These are phyloP conservation scores for Drosophila differens DNA, from an alignment of 2,888 invertebrate genomes.

Conservation along the genomic window DNA sequence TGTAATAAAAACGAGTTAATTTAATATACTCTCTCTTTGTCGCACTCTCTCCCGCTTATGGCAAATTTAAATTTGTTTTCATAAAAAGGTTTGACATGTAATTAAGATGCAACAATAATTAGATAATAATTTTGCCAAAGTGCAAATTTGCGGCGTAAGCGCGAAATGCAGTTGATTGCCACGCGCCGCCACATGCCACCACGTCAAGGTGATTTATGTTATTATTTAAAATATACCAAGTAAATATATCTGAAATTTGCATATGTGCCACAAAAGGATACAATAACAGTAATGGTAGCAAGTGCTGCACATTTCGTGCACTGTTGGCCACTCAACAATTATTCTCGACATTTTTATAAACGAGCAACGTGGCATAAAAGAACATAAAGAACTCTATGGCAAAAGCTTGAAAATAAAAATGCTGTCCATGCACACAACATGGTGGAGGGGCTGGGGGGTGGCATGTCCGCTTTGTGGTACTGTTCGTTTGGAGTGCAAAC, in stretches of 20 bases:
- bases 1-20: constrained; percentile 5
- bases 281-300: constrained; percentile 17
- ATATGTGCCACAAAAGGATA: constrained; percentile 27
- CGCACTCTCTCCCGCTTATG: not conserved
- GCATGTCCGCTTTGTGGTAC: constrained; percentile 37
- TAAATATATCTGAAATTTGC: constrained; percentile 36
- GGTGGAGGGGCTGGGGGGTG: not conserved
- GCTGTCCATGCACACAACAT: constrained; percentile 28
- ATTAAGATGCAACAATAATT: constrained; percentile 60
- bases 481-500: constrained; percentile 37
- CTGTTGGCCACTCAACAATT: constrained; percentile 46
- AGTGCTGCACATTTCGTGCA: constrained; percentile 32
- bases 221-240: constrained; percentile 7
- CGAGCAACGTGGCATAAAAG: constrained; percentile 15
- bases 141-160: constrained; percentile 17
- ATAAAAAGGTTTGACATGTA: constrained; percentile 37
- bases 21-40: not conserved
- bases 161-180: constrained; percentile 30
- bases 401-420: constrained; percentile 23
- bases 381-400: constrained; percentile 3
- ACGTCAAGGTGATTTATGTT: constrained; percentile 24
- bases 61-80: constrained; percentile 29
- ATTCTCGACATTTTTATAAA: constrained; percentile 45
- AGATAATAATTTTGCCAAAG: constrained; percentile 56
- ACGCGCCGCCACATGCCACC: constrained; percentile 15